Conservation (phyloP, 1,140 invertebrate genomes). For the Lordiphosa mommai region DNA sequence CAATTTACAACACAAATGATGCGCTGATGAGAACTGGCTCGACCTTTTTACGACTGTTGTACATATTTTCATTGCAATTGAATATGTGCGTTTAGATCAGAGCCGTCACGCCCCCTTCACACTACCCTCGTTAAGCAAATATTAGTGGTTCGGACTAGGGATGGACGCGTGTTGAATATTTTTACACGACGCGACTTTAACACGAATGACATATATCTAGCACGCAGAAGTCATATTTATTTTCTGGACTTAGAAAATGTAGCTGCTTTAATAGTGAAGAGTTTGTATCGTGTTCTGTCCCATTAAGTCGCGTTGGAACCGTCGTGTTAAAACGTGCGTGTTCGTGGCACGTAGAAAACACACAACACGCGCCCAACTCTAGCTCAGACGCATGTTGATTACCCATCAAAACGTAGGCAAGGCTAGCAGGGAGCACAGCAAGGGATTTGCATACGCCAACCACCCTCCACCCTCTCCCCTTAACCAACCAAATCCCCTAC, state of each 20-base stretch:
- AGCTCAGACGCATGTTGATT: slow-evolving; percentile 58
- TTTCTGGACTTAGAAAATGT: too few relatives aligned
- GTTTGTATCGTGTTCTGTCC: too few relatives aligned
- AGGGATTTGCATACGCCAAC: slow-evolving; percentile 58
- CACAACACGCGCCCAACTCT: too few relatives aligned
- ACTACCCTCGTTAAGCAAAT: not conserved
- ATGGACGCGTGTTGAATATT: too few relatives aligned
- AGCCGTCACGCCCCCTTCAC: slow-evolving; percentile 41
- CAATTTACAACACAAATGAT: slow-evolving; percentile 70
- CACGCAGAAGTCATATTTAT: too few relatives aligned
- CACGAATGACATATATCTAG: slow-evolving; percentile 33
- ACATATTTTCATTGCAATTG: slow-evolving; percentile 57
- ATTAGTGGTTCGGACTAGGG: too few relatives aligned
- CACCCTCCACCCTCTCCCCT: not conserved
- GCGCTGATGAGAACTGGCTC: slow-evolving; percentile 53
- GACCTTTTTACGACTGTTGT: slow-evolving; percentile 17
- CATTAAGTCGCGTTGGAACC: too few relatives aligned
- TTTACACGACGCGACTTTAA: too few relatives aligned
- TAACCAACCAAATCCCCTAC: slow-evolving; percentile 17
- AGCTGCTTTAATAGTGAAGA: too few relatives aligned
- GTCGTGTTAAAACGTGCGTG: too few relatives aligned
- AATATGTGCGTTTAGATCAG: slow-evolving; percentile 51
- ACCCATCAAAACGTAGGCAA: slow-evolving; percentile 63
- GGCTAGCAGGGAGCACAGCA: slow-evolving; percentile 28
- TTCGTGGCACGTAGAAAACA: too few relatives aligned